phyloP scores from a whole-genome alignment of 2,797 vertebrate genomes.

The Setipinna tenuifilis region DNA sequence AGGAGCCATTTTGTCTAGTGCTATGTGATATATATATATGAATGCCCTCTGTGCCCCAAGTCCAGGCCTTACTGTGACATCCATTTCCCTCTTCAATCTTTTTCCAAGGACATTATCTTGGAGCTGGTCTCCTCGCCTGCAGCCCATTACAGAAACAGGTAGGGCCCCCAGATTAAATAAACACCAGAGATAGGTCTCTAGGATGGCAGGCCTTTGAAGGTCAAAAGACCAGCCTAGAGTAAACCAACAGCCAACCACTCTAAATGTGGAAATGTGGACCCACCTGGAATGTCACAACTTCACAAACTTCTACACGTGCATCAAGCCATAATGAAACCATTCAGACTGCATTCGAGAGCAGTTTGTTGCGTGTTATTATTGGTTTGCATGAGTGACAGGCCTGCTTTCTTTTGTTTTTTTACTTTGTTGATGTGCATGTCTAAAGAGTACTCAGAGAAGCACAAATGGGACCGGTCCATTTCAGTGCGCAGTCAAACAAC shows the following conservation, averaged over 20 bases:
- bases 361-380: not conserved
- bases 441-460: not conserved
- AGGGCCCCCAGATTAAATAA: slow-evolving; percentile 46
- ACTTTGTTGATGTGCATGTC: not conserved
- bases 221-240: slow-evolving; percentile 36
- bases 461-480: not conserved
- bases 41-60: slow-evolving; percentile 38
- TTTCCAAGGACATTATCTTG: slow-evolving; percentile 45
- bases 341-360: not conserved
- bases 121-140: slow-evolving; percentile 33
- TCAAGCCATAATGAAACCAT: not conserved
- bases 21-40: slow-evolving; percentile 39
- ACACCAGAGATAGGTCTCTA: slow-evolving; percentile 42
- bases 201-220: slow-evolving; percentile 26
- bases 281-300: slow-evolving; percentile 32
- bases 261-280: slow-evolving; percentile 28
- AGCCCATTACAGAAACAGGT: slow-evolving; percentile 40
- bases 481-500: not conserved
- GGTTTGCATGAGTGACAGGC: not conserved
- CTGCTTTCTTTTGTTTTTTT: slow-evolving; percentile 46
- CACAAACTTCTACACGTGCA: not conserved
- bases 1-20: slow-evolving; percentile 41
- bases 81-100: slow-evolving; percentile 47
- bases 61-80: slow-evolving; percentile 39
- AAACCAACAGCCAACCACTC: slow-evolving; percentile 36